Evolutionary conservation across 2,113 vertebrate genomes (phyloP).

Genomic region (Festucalex cinctus): DNA sequence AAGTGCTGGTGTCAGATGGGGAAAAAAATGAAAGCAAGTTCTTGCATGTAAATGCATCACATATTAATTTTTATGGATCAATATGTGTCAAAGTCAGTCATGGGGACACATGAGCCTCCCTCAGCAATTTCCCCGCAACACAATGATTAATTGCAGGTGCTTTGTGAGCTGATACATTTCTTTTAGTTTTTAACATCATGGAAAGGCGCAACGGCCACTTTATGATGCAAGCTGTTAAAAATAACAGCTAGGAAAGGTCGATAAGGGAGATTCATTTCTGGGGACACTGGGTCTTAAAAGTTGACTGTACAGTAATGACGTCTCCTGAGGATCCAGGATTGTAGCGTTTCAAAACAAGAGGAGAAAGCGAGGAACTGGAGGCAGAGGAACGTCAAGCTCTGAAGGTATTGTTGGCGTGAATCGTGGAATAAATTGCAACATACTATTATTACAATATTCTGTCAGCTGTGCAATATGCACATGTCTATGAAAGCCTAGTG

Average conservation of each 20-base stretch:
- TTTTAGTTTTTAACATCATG: slow-evolving; percentile 24
- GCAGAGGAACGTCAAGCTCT: slow-evolving; percentile 8
- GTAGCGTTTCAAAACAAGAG: slow-evolving; percentile 53
- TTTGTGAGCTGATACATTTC: not conserved
- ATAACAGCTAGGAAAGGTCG: slow-evolving; percentile 55
- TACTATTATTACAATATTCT: too few species aligned
- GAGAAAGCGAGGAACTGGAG: slow-evolving; percentile 48
- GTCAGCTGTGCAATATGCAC: too few species aligned
- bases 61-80: slow-evolving; percentile 32
- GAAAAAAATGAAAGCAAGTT: slow-evolving; percentile 33
- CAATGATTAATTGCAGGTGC: slow-evolving; percentile 1
- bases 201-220: slow-evolving; percentile 31
- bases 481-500: too few species aligned
- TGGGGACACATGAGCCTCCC: not conserved
- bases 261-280: slow-evolving; percentile 55
- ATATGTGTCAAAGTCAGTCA: slow-evolving; percentile 10
- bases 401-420: too few species aligned
- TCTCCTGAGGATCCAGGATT: slow-evolving; percentile 65
- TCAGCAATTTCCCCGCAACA: not conserved
- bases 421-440: too few species aligned
- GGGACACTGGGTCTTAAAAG: slow-evolving; percentile 61
- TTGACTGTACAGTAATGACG: slow-evolving; percentile 72
- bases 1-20: slow-evolving; percentile 34
- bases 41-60: slow-evolving; percentile 3
- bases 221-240: slow-evolving; percentile 50